A percentile compares a stretch with the other conserved stretches of the same genome.
Conservation (phyloP, 2,888 invertebrate genomes). For the Eumacrocentrus americanus region DNA sequence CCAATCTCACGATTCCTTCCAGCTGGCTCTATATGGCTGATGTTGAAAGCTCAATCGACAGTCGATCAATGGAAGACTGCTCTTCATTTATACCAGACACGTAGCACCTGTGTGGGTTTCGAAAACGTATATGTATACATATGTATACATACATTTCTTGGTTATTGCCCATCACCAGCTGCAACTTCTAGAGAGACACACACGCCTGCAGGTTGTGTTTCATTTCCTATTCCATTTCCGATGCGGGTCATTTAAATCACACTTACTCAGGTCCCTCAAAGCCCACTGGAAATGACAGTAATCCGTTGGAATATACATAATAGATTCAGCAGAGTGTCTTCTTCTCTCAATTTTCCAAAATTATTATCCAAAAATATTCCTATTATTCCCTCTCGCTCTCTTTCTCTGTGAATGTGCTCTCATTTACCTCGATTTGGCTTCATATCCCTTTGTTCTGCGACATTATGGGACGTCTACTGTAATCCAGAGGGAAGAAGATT, state of each 20-base stretch:
- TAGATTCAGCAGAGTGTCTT: too few relatives aligned
- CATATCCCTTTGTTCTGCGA: background rate
- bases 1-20: conserved; percentile 37
- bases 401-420: too few relatives aligned
- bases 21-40: background rate
- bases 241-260: conserved; percentile 55
- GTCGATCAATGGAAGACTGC: conserved; percentile 22
- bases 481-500: conserved; percentile 30
- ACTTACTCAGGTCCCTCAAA: conserved; percentile 43
- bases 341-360: too few relatives aligned
- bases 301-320: too few relatives aligned
- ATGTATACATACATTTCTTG: conserved; percentile 4
- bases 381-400: too few relatives aligned
- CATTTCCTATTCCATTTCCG: conserved; percentile 59
- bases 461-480: conserved; percentile 4
- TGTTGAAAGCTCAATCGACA: conserved; percentile 23
- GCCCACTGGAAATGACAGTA: conserved; percentile 53
- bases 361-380: too few relatives aligned
- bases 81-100: conserved; percentile 17
- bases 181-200: conserved; percentile 1
- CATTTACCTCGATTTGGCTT: too few relatives aligned
- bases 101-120: conserved; percentile 4
- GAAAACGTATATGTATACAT: background rate
- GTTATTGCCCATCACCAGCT: conserved; percentile 4
- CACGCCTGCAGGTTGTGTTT: conserved; percentile 45